Evolutionary conservation across 2,888 invertebrate genomes (phyloP), one percentile per base, ranked within the genome.

Genomic region (Chorisops tibialis): DNA sequence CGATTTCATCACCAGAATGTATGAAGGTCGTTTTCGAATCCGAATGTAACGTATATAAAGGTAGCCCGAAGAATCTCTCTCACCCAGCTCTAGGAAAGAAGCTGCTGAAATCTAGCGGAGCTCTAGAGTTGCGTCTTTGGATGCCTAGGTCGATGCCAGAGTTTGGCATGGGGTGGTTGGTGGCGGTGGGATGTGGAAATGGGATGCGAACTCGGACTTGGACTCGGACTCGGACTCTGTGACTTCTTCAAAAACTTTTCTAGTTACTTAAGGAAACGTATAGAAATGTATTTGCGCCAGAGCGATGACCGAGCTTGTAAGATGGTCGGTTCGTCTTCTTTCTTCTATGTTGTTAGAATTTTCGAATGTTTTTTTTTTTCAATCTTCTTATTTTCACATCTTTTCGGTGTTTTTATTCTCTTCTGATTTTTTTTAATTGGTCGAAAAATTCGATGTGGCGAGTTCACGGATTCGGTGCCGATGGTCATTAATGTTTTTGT

Each of bases 1-100:
- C 56, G 21, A 45, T 56, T 45, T 56, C 56, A 56, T 56, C 56
- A 45, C 56, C 39, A 45, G 56, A 56, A 56, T 56, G 56, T 56
- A 56, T 56, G 56, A 56, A 56, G 56, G 56, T 56, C 56, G 56
- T 56, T 45, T 45, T 56, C 7, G 9, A 54, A 54, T 54, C 43
- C 7, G 9, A 30, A 30, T 9, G 30, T 30, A 22, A 43, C 24
- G 54, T 21, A 9, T 21, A 24, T 35, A 41, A 52, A 52, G 2
- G 24, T 41, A 39, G 43, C 30, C 35, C 30, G 9, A 30, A 30
- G 30, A 30, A 9, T 5, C 30, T 7, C n/a, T n/a, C 30, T 30
- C 7, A 9, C 30, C 30, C 30, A 30, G 30, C 2, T 9, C 9
- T n/a, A n/a, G n/a, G n/a, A n/a, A n/a, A n/a, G 30, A 30, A 30